A percentile compares a stretch with the other conserved stretches of the same genome.
phyloP scores from a whole-genome alignment of 2,888 invertebrate species.

The Bhutanitis thaidina region DNA sequence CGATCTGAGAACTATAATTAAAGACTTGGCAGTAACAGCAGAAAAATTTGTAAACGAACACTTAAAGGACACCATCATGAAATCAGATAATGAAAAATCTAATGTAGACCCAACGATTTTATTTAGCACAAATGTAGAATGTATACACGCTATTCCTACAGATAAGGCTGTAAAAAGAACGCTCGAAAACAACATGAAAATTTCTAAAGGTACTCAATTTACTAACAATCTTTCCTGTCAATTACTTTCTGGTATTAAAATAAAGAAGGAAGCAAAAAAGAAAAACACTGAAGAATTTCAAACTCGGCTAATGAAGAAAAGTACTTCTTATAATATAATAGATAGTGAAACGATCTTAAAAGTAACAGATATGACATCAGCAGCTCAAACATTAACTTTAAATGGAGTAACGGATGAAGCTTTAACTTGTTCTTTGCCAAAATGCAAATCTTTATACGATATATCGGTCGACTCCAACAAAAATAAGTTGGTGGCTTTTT shows the following conservation, averaged over 20 bases:
- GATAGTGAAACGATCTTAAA: constrained; percentile 61
- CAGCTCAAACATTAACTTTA: constrained; percentile 29
- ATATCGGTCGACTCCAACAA: constrained; percentile 32
- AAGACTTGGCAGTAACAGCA: constrained; percentile 43
- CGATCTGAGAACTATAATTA: constrained; percentile 48
- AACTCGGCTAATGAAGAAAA: constrained; percentile 42
- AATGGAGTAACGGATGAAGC: constrained; percentile 27
- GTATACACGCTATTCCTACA: constrained; percentile 1
- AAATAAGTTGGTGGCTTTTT: constrained; percentile 40
- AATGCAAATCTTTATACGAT: constrained; percentile 45
- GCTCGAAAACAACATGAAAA: constrained; percentile 21
- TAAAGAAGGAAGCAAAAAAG: constrained; percentile 42
- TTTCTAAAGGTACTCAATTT: constrained; percentile 44
- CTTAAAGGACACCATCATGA: constrained; percentile 31
- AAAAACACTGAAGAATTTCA: constrained; percentile 34
- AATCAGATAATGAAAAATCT: constrained; percentile 21
- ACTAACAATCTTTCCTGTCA: constrained; percentile 33
- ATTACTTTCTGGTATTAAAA: constrained; percentile 38
- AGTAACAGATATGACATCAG: constrained; percentile 65
- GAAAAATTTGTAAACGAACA: constrained; percentile 45
- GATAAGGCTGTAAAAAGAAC: neutral
- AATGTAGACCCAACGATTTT: constrained; percentile 4
- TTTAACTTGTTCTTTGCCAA: constrained; percentile 33
- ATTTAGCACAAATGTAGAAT: constrained; percentile 9
- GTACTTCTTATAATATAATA: constrained; percentile 58